Conservation (phyloP, 2,888 invertebrate genomes). For the Volucella inflata region DNA sequence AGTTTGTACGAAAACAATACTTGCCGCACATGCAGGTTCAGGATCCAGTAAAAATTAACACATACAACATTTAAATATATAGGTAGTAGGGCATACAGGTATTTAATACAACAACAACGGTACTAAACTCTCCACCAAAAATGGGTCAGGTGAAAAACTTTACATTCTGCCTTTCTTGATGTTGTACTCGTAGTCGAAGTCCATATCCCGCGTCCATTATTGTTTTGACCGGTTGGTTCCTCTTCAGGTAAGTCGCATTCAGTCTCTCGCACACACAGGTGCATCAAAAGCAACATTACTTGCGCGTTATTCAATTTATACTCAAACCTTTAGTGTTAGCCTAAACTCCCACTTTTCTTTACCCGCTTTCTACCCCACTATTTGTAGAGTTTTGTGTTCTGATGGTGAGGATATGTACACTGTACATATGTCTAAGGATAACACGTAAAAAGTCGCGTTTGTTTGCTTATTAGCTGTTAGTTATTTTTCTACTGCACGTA, state of each 20-base stretch:
- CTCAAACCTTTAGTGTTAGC: background rate
- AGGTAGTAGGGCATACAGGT: background rate
- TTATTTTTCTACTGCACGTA: conserved; percentile 11
- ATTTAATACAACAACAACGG: conserved; percentile 22
- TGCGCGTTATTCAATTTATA: conserved; percentile 25
- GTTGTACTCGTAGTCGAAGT: conserved; percentile 7
- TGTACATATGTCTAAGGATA: conserved; percentile 49
- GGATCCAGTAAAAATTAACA: conserved; percentile 45
- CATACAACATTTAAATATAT: conserved; percentile 61
- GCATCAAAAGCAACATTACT: conserved; percentile 43
- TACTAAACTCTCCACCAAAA: conserved; percentile 51
- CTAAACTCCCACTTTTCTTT: background rate
- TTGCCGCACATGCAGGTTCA: no score
- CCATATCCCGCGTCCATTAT: background rate
- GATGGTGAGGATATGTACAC: conserved; percentile 54
- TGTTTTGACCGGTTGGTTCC: conserved; percentile 51
- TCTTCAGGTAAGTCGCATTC: conserved; percentile 33
- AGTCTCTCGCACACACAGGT: conserved; percentile 52
- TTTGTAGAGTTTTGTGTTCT: conserved; percentile 41
- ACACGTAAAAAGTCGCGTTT: conserved; percentile 54
- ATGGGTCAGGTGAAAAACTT: conserved; percentile 68
- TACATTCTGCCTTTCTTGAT: conserved; percentile 38
- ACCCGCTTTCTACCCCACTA: background rate
- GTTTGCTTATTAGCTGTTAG: conserved; percentile 40
- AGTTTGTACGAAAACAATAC: conserved; percentile 7